Evolutionary conservation across 2,888 invertebrate species (phyloP).

Genomic region (Drosophila anceps): DNA sequence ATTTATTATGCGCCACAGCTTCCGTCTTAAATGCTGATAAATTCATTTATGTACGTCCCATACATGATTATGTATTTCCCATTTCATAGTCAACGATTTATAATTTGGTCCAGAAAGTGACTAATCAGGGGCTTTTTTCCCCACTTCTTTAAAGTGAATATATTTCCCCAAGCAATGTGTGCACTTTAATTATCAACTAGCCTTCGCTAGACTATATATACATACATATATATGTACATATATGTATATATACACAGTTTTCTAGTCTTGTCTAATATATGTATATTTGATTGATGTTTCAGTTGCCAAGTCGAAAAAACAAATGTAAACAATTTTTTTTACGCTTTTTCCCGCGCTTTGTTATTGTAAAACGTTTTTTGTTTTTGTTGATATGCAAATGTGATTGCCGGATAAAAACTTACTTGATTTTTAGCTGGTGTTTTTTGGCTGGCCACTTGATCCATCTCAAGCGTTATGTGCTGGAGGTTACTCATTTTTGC

Average conservation of each 20-base stretch:
- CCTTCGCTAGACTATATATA: not conserved
- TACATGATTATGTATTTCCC: conserved; percentile 13
- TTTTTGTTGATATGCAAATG: conserved; percentile 15
- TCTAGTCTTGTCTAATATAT: conserved; percentile 12
- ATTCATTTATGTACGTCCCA: not conserved
- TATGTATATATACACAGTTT: conserved; percentile 2
- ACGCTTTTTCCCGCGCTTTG: conserved; percentile 2
- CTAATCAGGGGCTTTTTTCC: conserved; percentile 57
- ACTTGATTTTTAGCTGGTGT: conserved; percentile 48
- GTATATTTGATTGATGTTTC: conserved; percentile 29
- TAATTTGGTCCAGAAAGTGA: conserved; percentile 40
- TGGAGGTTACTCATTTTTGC: conserved; percentile 56
- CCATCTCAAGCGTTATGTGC: conserved; percentile 65
- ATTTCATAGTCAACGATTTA: not conserved
- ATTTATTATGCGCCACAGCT: conserved; percentile 25
- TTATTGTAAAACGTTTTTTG: conserved; percentile 8
- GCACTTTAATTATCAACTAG: conserved; percentile 53
- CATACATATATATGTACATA: not conserved
- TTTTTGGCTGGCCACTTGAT: conserved; percentile 32
- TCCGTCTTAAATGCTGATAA: conserved; percentile 38
- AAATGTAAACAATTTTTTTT: conserved; percentile 17
- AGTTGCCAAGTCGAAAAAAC: conserved; percentile 8
- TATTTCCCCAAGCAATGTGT: conserved; percentile 30
- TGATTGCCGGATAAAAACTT: conserved; percentile 29
- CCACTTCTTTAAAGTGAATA: not conserved